Evolutionary conservation across 2,113 vertebrate genomes (phyloP), one percentile per base, ranked within the genome.

Genomic region (Cephalopterus ornatus): DNA sequence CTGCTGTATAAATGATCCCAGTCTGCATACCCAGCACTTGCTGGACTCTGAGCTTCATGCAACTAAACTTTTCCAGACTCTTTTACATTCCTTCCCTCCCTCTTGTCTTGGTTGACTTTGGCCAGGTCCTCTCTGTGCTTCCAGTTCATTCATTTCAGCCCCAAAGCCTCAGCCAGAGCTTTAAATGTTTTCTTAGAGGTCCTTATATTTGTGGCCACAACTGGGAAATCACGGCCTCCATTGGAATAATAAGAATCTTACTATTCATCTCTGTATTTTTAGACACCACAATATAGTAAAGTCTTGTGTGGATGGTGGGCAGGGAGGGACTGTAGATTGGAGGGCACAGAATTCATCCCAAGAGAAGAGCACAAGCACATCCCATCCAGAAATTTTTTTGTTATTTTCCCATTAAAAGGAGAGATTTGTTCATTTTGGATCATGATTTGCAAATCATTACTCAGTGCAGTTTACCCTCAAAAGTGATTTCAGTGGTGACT

Each of bases 71-170:
- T 96, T 94, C 87, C 94, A 96, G 65, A 41, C 72, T 89, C 49
- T 76, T 10, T 79, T 42, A 22, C 76, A 81, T 87, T 89, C 87
- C 47, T 94, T 82, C 66, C 62, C 53, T 97, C 61, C 47, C 42
- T 92, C 75, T 81, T 78, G 80, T 68, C 76, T 95, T 85, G 65
- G 89, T 82, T 96, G 91, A 92, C 82, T 94, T 96, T 94, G 94
- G 92, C 94, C 81, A 88, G 53, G 19, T 56, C 44, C 19, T 75
- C 56, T 79, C 66, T 53, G 32, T 42, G 37, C 26, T 86, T 75
- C 53, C 30, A 42, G 17, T 65, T 91, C 41, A 26, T 93, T 76
- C 62, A 39, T 8, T 84, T 85, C 62, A 62, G 71, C 71, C 50
- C n/a, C 49, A 90, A 83, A 63, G 46, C 75, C 67, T 85, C 81